phyloP scores from a whole-genome alignment of 2,797 vertebrate genomes.

The Pristis pectinata region DNA sequence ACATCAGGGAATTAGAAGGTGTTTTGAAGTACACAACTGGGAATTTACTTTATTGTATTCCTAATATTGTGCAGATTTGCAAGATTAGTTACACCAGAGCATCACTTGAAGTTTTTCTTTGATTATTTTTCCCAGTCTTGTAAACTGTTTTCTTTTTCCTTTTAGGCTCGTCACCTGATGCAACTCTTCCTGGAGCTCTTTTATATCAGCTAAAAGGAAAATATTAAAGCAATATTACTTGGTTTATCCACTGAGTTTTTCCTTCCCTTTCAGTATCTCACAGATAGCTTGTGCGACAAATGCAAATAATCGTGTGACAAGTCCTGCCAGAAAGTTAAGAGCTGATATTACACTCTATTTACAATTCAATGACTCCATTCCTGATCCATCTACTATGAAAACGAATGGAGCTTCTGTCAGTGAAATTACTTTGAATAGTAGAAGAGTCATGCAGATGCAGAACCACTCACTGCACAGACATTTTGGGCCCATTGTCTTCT shows the following conservation, averaged over 20 bases:
- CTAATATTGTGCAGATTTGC: not conserved
- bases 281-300: not conserved
- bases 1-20: constrained; percentile 9
- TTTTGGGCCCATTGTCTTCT: not conserved
- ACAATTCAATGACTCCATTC: not conserved
- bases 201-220: not conserved
- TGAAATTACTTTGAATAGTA: not conserved
- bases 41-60: not conserved
- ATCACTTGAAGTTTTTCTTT: not conserved
- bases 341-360: no score
- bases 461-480: not conserved
- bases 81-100: not conserved
- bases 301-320: not conserved
- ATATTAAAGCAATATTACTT: not conserved
- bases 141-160: not conserved
- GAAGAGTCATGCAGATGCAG: not conserved
- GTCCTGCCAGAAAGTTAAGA: not conserved
- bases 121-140: not conserved
- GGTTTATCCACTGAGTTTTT: not conserved
- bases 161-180: not conserved
- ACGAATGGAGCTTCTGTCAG: not conserved
- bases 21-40: not conserved
- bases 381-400: not conserved
- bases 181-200: not conserved
- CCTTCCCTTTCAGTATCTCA: not conserved